Conservation (phyloP, 30 jellyfish, hydroid and myxozoan genomes). For the Pseudorhiza aurosa region DNA sequence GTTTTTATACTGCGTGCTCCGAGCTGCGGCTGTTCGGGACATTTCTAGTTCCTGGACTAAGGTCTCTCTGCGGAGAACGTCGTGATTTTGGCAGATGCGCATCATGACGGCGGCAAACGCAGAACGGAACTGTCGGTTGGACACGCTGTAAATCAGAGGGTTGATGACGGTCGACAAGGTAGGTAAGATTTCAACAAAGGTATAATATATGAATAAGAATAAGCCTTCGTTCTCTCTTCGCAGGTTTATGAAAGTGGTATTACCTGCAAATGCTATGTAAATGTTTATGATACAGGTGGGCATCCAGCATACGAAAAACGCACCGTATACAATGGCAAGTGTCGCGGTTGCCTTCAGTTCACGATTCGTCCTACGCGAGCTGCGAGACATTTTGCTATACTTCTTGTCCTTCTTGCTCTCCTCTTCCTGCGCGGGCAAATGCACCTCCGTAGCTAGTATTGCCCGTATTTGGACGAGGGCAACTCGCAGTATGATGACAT, state of each 20-base stretch:
- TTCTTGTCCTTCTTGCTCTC: constrained; percentile 30
- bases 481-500: constrained; percentile 68
- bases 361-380: constrained; percentile 68
- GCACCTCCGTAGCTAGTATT: constrained; percentile 76
- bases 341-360: constrained; percentile 94
- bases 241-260: constrained; percentile 16
- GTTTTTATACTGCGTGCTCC: too few relatives aligned
- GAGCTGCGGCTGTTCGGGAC: constrained; percentile 11
- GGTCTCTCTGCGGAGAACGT: constrained; percentile 33
- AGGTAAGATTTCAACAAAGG: constrained; percentile 79
- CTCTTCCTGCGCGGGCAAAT: constrained; percentile 22
- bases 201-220: constrained; percentile 55
- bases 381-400: constrained; percentile 36
- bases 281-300: constrained; percentile 76
- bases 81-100: constrained; percentile 46
- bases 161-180: constrained; percentile 75
- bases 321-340: constrained; percentile 89
- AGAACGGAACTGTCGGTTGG: constrained; percentile 78
- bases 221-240: constrained; percentile 12
- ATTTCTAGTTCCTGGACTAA: constrained; percentile 33
- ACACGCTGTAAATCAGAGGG: constrained; percentile 80
- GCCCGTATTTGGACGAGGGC: constrained; percentile 89
- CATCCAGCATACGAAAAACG: constrained; percentile 90
- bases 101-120: constrained; percentile 61
- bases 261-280: constrained; percentile 23